phyloP scores from a whole-genome alignment of 1,140 invertebrate species.

The Drosophila nikananu region DNA sequence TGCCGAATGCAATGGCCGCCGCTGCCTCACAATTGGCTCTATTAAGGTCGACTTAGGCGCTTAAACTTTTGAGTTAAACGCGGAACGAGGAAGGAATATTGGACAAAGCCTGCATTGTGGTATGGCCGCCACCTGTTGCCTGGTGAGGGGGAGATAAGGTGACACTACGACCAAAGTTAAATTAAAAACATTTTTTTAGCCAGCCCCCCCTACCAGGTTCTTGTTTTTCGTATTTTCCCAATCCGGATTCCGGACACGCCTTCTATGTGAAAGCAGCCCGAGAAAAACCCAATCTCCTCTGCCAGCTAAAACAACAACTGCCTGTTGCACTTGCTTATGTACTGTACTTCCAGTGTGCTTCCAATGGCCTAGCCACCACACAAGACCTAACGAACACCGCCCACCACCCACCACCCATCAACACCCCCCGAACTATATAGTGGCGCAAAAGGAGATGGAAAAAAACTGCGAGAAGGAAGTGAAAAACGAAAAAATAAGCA shows the following conservation, averaged over 20 bases:
- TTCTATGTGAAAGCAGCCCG: conserved; percentile 39
- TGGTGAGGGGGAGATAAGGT: neutral
- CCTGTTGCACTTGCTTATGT: conserved; percentile 78
- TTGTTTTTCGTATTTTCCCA: conserved; percentile 20
- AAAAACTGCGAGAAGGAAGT: conserved; percentile 53
- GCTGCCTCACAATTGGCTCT: conserved; percentile 17
- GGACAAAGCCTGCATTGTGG: conserved; percentile 1
- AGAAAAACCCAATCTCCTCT: conserved; percentile 41
- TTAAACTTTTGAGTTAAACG: conserved; percentile 3
- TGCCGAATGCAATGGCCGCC: too few species aligned
- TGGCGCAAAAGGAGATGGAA: conserved; percentile 51
- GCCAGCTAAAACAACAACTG: conserved; percentile 67
- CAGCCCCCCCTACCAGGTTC: neutral
- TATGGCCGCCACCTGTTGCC: conserved; percentile 62
- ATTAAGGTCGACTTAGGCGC: conserved; percentile 31
- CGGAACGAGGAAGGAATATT: conserved; percentile 22
- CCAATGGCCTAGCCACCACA: conserved; percentile 23
- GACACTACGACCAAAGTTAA: conserved; percentile 66
- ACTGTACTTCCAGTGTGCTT: conserved; percentile 53
- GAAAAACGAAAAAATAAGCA: conserved; percentile 52
- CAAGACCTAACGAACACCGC: neutral
- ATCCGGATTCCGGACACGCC: conserved; percentile 47
- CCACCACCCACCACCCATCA: neutral
- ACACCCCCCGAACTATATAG: conserved; percentile 43
- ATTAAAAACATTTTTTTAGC: conserved; percentile 73